Base-by-base conservation (phyloP, 2,797 vertebrate species). In the Anolis apletophallus region DNA sequence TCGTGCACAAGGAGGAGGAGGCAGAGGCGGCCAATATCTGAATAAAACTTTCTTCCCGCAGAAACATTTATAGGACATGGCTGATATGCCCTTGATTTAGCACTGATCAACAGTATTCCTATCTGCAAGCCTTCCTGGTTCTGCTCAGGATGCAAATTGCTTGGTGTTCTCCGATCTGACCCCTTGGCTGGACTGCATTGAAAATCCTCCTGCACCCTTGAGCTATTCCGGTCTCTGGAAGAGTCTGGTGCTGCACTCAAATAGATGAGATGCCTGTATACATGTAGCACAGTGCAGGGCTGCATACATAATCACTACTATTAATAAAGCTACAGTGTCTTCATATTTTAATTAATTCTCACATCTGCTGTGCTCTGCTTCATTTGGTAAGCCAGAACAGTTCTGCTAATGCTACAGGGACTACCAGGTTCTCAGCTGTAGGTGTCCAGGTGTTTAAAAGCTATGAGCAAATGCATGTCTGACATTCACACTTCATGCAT, bases 311-410 rank as follows among this genome's bases (percentile, higher is more conserved):
- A 75, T 81, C 76, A 26, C 36, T 71, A 32, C 76, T 75, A 40
- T 84, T 86, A 81, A 75, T 67, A 67, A 86, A 81, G 50, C 36
- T 54, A 74, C 50, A 76, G 71, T 26, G n/a, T 13, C 23, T 86
- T 67, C 61, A 81, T 75, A 40, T 86, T 75, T 86, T 68, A 75
- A 86, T 86, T 81, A 81, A 67, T 74, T 75, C 71, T 81, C 69
- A 76, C 50, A 75, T 67, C 46, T 81, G 59, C 50, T 61, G 34
- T 26, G 32, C 50, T 81, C 26, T 55, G 50, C 32, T 75, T 81
- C 79, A 86, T 50, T 81, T 67, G 80, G 61, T 32, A 54, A 67
- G 69, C 54, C 83, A 77, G 32, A 52, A 29, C 50, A 77, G 74
- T 59, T 76, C 79, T 86, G 23, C 4, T 59, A 80, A 59, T 72